Evolutionary conservation across 2,797 vertebrate species (phyloP).

Genomic region (Pseudochirops cupreus): DNA sequence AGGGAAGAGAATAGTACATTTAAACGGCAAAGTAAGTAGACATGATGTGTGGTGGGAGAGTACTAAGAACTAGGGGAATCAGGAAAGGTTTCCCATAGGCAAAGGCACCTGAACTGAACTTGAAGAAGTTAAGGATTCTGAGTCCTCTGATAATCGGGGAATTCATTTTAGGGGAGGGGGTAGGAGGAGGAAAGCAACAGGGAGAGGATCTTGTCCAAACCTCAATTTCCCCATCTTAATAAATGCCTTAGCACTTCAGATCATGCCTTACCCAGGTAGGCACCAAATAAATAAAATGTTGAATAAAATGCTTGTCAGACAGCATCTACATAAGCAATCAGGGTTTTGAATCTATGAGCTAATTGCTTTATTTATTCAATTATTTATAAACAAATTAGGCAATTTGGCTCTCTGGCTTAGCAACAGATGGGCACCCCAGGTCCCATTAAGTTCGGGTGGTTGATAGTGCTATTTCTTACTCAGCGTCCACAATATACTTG

Average conservation of each 20-base stretch:
- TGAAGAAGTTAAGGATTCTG: background rate
- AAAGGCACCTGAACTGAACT: background rate
- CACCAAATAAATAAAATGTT: background rate
- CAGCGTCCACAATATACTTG: background rate
- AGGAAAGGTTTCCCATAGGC: background rate
- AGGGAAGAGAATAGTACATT: background rate
- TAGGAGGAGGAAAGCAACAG: background rate
- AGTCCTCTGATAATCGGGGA: background rate
- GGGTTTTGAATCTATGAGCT: background rate
- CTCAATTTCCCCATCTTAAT: background rate
- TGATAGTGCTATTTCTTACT: background rate
- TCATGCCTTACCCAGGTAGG: background rate
- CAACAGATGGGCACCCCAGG: background rate
- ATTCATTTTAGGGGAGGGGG: background rate
- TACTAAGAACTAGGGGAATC: background rate
- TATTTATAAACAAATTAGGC: background rate
- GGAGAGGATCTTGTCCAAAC: background rate
- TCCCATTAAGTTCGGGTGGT: background rate
- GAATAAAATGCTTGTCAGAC: background rate
- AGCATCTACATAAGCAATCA: background rate
- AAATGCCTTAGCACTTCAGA: background rate
- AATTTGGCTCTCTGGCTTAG: background rate
- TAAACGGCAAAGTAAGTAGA: background rate
- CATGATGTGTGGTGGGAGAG: background rate
- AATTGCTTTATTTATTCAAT: conserved; percentile 1